phyloP scores from a whole-genome alignment of 2,888 invertebrate species.

The Xanthostigma xanthostigma region DNA sequence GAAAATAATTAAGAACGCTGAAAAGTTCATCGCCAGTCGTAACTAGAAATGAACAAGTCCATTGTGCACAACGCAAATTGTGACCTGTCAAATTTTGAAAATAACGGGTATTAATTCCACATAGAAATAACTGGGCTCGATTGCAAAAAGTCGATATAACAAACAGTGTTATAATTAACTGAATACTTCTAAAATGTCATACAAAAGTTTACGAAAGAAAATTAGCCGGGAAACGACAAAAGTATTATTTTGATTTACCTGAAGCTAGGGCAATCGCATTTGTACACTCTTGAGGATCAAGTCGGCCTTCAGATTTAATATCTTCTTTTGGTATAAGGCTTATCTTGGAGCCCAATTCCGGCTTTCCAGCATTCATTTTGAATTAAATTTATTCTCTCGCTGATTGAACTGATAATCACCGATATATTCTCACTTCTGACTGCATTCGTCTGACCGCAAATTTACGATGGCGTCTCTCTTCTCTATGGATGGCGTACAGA shows the following conservation, averaged over 20 bases:
- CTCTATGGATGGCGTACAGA: no score
- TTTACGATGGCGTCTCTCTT: constrained; percentile 16
- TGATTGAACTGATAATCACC: constrained; percentile 25
- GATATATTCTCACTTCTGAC: constrained; percentile 22
- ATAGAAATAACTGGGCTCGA: neutral
- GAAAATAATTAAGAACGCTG: no score
- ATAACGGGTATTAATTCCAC: neutral
- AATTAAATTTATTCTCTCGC: constrained; percentile 18
- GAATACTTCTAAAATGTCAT: no score
- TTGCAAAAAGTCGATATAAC: no score
- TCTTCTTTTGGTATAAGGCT: constrained; percentile 99
- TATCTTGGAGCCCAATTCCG: constrained; percentile 98
- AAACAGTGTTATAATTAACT: no score
- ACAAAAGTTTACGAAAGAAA: no score
- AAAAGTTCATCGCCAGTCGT: no score
- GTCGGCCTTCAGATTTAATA: constrained; percentile 97
- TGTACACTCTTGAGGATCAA: constrained; percentile 98
- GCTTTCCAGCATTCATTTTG: constrained; percentile 73
- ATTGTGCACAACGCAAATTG: neutral
- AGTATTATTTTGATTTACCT: no score
- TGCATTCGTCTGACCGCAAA: no score
- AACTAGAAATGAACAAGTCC: neutral
- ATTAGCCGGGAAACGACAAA: neutral
- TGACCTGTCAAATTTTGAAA: neutral
- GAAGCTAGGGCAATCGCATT: constrained; percentile 97